Base-by-base conservation (phyloP, 2,888 invertebrate genomes). In the Liopterus haemorrhoidalis region DNA sequence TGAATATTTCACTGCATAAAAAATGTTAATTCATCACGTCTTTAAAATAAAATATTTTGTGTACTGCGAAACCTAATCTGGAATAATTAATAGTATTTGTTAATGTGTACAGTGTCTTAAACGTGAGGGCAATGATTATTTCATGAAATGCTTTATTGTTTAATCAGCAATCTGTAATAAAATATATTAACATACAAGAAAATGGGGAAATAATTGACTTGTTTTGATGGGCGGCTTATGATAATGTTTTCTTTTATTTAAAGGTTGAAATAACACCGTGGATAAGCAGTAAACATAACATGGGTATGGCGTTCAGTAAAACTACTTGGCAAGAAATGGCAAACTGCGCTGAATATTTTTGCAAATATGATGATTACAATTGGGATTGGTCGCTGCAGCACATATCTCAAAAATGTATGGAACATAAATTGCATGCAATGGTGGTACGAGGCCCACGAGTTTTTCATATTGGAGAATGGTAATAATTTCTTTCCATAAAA, bases 401-500 rank as follows among this genome's bases (percentile, higher is more conserved):
- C 64, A 76, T 94, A 39, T 90, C 92, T 1, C 89, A 91, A 67
- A 85, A 86, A 56, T 82, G 88, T 59, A 73, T 87, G 47, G 75
- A 76, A 1, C 72, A 74, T 44, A 87, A 86, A 57, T 76, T 96
- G 50, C 82, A 85, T 55, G 88, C 93, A 1, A 84, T 96, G 72
- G 81, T 93, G 55, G 84, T 92, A 61, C 84, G 90, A 59, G 92
- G 93, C 0, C 95, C 97, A 0, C 70, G 97, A 48, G 93, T 99
- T 46, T 95, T 96, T 70, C 99, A 99, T 71, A 95, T 97, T 59
- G 99, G 97, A 20, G 96, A 97, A 74, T 99, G 97, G 93, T 95
- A 22, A 22, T 6, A 22, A 8, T 22, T 22, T 22, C 22, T 22
- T 8, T 15, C 4, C n/a, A 37, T 22, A 27, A 18, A 16, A 4